Conservation (phyloP, 2,113 vertebrate genomes). For the Varanus salvator region DNA sequence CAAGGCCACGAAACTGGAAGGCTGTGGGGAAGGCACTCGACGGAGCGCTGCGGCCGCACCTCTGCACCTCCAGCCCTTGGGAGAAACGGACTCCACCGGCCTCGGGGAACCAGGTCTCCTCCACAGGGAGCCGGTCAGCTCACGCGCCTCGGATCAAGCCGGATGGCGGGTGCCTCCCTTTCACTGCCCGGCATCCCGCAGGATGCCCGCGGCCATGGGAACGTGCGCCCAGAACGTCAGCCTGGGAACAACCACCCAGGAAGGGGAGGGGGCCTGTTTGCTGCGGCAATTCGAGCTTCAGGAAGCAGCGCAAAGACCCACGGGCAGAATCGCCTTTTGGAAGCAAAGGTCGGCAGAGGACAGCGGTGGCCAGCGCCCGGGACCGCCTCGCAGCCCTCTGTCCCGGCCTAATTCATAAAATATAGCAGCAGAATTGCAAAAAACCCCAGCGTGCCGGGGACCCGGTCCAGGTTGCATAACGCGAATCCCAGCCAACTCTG, state of each 20-base stretch:
- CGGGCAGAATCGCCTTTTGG: background rate
- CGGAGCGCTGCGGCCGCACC: no score
- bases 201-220: no score
- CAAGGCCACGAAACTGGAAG: no score
- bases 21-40: no score
- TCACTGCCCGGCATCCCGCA: background rate
- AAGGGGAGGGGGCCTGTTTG: background rate
- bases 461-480: conserved; percentile 59
- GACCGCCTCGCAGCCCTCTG: background rate
- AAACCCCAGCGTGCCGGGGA: background rate
- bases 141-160: no score
- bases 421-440: conserved; percentile 42
- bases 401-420: conserved; percentile 41
- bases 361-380: background rate
- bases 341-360: background rate
- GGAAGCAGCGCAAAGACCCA: no score
- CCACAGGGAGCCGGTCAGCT: no score
- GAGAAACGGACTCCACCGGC: no score
- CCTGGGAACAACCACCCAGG: background rate
- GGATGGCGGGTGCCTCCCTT: no score
- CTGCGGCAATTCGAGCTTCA: no score
- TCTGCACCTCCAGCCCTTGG: no score
- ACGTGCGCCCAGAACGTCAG: background rate
- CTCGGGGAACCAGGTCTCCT: no score
- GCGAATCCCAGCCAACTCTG: conserved; percentile 3